Base-by-base conservation (phyloP, 1,140 invertebrate species). In the Dreissena polymorpha region DNA sequence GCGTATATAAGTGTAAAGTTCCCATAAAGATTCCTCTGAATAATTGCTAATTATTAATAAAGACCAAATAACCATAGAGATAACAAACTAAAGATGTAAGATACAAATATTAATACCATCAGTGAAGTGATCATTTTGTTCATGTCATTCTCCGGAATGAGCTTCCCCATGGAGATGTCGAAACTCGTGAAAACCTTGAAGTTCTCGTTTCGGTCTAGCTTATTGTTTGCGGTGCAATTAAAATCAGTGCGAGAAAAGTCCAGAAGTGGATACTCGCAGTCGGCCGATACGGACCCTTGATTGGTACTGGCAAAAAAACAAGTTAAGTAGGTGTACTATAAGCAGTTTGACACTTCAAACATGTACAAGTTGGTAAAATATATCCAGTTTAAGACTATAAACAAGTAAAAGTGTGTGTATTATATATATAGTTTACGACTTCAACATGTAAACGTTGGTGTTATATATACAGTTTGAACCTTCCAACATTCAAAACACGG, bases 161-260 rank as follows among this genome's bases (percentile, higher is more conserved):
- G 69, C 12, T 55, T 23, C 10, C 39, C 25, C 29, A 53, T 49
- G 16, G 68, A 72, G 39, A 72, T 64, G 25, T 80, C 78, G 50
- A 72, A 80, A 16, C 63, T 64, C 23, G 53, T 49, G 39, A 60
- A 71, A 7, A 80, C 65, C 51, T 72, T 71, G n/a, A 80, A 57
- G 23, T 80, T 80, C 57, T 80, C 78, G 70, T 80, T 71, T 23
- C 55, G 55, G 21, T 80, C 78, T 7, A 80, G 69, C 27, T 72
- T 80, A 27, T 53, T 72, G n/a, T 80, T 68, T 2, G 78, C 78
- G 2, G 69, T 63, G 27, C 78, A 80, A 3, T 57, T 49, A 0
- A 71, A 64, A 0, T 13, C 13, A 16, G 78, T 80, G 14, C 27
- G 25, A 0, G 67, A 39, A 10, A 55, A 27, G 25, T 67, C 23